Conservation (phyloP, 2,113 vertebrate species). For the Clarias magur region DNA sequence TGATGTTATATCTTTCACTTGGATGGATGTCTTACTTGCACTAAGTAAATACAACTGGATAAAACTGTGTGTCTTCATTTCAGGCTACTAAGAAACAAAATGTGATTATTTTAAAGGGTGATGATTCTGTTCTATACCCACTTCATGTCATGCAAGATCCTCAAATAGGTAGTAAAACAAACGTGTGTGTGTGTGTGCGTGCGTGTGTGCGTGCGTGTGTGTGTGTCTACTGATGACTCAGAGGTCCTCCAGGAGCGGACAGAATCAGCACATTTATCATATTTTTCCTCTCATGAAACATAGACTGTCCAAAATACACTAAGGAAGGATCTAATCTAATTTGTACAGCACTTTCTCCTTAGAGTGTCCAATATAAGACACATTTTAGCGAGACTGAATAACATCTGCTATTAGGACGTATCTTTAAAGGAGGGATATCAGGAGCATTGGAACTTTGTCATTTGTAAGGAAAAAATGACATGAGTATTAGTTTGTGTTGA, state of each 20-base stretch:
- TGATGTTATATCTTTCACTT: too few relatives aligned
- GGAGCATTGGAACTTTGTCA: neutral
- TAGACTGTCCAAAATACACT: neutral
- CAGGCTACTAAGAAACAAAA: too few relatives aligned
- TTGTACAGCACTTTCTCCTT: neutral
- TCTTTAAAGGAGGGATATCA: neutral
- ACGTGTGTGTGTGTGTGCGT: neutral
- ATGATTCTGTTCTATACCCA: too few relatives aligned
- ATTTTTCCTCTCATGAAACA: neutral
- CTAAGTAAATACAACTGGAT: too few relatives aligned
- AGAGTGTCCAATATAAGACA: neutral
- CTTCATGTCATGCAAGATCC: neutral
- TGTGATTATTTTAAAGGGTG: too few relatives aligned
- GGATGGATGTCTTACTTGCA: too few relatives aligned
- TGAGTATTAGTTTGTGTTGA: neutral
- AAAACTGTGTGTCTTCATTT: too few relatives aligned
- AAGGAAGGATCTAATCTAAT: neutral
- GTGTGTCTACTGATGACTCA: conserved; percentile 13
- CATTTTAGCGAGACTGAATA: neutral
- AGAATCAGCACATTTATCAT: conserved; percentile 1
- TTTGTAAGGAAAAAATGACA: neutral
- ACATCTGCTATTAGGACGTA: neutral
- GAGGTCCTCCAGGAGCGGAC: neutral
- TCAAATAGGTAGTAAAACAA: neutral
- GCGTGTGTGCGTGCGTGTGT: conserved; percentile 7